Evolutionary conservation across 2,113 vertebrate genomes (phyloP), one percentile per base, ranked within the genome.

Genomic region (Prionailurus viverrinus): DNA sequence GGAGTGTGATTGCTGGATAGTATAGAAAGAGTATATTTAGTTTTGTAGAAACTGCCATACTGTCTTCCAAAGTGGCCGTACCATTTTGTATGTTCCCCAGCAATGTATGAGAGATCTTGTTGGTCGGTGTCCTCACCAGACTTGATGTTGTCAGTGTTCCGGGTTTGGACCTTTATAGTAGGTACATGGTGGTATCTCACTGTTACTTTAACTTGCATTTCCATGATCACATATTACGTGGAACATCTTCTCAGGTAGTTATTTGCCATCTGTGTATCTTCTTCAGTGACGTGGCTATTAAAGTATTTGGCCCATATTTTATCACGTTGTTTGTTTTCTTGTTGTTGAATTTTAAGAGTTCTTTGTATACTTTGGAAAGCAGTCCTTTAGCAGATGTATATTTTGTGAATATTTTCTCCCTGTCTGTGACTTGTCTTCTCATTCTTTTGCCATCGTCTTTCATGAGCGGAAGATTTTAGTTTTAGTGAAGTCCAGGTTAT

Each of bases 391-490:
- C 61, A 91, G 29, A 48, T 48, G 25, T 76, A 31, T 76, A 12
- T 78, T 85, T 95, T 71, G 36, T 51, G 84, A 78, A 85, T 85
- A 85, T 39, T 66, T 95, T 85, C 29, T 78, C 69, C 48, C 45
- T 55, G 78, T 68, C 78, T 53, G 19, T 74, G 86, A 95, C 68
- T 66, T 65, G 10, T 29, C 81, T 84, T 84, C 79, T 90, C 48
- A 68, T 90, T 76, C 41, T 74, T 80, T 95, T 84, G 55, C 83
- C 45, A 66, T 23, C 55, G 10, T 76, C 36, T 83, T 95, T 76
- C 45, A 76, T n/a, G 21, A 90, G 55, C 39, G 51, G 27, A 89
- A 27, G 29, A 39, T 74, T 89, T 53, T 18, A n/a, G 65, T 90
- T 84, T 90, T 66, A 90, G 53, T 45, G 11, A 95, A 31, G 71